Evolutionary conservation across 2,797 vertebrate species (phyloP).

Genomic region (Threskiornis aethiopicus): DNA sequence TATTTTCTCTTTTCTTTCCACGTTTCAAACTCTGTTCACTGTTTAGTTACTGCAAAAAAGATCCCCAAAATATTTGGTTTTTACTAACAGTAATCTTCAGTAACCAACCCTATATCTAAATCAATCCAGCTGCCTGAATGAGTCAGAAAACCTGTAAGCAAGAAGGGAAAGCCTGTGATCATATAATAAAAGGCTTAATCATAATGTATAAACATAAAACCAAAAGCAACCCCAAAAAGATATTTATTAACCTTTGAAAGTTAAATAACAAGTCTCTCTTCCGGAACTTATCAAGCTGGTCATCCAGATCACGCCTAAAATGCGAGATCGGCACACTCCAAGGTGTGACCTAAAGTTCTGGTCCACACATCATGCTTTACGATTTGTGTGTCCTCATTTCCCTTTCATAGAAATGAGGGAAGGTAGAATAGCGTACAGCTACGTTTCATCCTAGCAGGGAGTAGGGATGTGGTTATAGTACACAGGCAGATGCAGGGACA

Average conservation of each 20-base stretch:
- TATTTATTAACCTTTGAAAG: neutral
- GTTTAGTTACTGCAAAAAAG: neutral
- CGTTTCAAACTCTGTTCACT: neutral
- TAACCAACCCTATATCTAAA: accelerated
- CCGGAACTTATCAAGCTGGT: neutral
- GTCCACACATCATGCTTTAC: accelerated
- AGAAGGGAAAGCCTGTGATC: neutral
- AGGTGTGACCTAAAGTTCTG: neutral
- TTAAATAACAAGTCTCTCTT: neutral
- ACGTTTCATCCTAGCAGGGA: neutral
- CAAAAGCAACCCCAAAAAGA: neutral
- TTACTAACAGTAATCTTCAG: neutral
- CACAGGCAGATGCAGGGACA: neutral
- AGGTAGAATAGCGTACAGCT: accelerated
- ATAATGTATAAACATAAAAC: neutral
- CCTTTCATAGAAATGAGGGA: neutral
- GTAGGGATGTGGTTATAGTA: neutral
- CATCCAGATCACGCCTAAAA: neutral
- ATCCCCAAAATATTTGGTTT: accelerated
- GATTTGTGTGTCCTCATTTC: neutral
- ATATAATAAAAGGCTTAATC: neutral
- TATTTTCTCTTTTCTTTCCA: neutral
- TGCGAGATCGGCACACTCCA: accelerated
- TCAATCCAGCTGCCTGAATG: neutral
- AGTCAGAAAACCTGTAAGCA: neutral